These are phyloP conservation scores for Percina caprodes DNA, from an alignment of 2,113 vertebrate genomes.

Conservation along the genomic window DNA sequence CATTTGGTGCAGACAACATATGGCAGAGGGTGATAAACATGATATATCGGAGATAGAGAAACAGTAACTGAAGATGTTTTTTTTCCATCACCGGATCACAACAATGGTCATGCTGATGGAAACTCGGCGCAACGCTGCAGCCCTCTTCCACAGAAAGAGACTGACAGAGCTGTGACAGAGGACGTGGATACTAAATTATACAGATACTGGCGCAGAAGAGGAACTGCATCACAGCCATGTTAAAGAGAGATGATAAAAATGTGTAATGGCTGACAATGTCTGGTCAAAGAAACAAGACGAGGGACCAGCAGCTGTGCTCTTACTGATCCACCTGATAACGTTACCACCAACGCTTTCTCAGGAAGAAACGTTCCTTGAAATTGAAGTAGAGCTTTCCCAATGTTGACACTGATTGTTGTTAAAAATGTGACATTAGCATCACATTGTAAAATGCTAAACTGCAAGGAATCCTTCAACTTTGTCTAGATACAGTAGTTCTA, in stretches of 20 bases:
- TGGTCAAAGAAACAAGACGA: constrained; percentile 1
- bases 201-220: constrained; percentile 56
- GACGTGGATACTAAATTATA: constrained; percentile 69
- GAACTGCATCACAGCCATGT: constrained; percentile 51
- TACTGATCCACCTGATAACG: neutral
- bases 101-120: constrained; percentile 14
- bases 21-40: constrained; percentile 53
- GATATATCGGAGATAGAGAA: constrained; percentile 24
- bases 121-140: constrained; percentile 12
- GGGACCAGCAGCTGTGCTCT: constrained; percentile 8
- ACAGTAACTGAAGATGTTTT: constrained; percentile 19
- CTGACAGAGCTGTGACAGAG: constrained; percentile 46
- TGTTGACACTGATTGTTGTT: neutral
- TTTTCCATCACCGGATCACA: constrained; percentile 21
- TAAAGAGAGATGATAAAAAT: constrained; percentile 57
- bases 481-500: neutral
- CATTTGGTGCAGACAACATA: constrained; percentile 58
- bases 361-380: neutral
- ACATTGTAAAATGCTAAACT: neutral
- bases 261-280: constrained; percentile 19
- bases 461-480: neutral
- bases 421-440: neutral
- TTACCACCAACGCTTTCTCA: neutral
- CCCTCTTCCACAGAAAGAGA: constrained; percentile 20
- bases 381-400: neutral